phyloP scores from a whole-genome alignment of 2,888 invertebrate genomes.

The Microdon myrmicae region DNA sequence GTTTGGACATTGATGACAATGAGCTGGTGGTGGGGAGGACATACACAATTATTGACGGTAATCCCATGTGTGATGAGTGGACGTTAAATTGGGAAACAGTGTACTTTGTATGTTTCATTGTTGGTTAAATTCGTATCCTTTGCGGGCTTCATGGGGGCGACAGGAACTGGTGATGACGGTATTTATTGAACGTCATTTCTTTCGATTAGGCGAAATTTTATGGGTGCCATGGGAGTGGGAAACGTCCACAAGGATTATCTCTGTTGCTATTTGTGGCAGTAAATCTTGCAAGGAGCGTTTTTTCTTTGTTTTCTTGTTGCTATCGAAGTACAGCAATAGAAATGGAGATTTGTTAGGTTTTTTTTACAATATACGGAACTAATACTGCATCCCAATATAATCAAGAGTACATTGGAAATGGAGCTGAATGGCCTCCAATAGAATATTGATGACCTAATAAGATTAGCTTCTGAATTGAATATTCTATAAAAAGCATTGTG shows the following conservation, averaged over 20 bases:
- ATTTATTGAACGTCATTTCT: slow-evolving; percentile 50
- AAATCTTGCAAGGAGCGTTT: slow-evolving; percentile 29
- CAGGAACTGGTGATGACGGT: slow-evolving; percentile 40
- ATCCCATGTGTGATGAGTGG: slow-evolving; percentile 51
- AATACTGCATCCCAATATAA: too few species aligned
- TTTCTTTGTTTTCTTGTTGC: too few species aligned
- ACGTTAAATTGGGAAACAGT: slow-evolving; percentile 51
- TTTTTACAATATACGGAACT: too few species aligned
- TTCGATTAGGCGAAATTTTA: slow-evolving; percentile 41
- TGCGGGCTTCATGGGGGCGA: too few species aligned
- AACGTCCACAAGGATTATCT: slow-evolving; percentile 34
- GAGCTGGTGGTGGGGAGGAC: neutral
- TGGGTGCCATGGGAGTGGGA: neutral
- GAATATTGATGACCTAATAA: too few species aligned
- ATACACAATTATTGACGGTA: slow-evolving; percentile 50
- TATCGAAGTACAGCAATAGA: too few species aligned
- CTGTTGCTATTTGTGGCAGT: slow-evolving; percentile 29
- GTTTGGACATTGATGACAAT: slow-evolving; percentile 8
- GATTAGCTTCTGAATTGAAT: too few species aligned
- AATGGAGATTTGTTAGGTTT: too few species aligned
- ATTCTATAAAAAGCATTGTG: too few species aligned
- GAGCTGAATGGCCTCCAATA: too few species aligned
- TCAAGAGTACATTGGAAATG: too few species aligned
- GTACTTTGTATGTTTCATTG: slow-evolving; percentile 35
- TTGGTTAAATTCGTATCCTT: slow-evolving; percentile 22